A percentile compares a stretch with the other conserved stretches of the same genome.
These are phyloP conservation scores for Griposia aprilina DNA, from an alignment of 2,888 invertebrate genomes.

Conservation along the genomic window DNA sequence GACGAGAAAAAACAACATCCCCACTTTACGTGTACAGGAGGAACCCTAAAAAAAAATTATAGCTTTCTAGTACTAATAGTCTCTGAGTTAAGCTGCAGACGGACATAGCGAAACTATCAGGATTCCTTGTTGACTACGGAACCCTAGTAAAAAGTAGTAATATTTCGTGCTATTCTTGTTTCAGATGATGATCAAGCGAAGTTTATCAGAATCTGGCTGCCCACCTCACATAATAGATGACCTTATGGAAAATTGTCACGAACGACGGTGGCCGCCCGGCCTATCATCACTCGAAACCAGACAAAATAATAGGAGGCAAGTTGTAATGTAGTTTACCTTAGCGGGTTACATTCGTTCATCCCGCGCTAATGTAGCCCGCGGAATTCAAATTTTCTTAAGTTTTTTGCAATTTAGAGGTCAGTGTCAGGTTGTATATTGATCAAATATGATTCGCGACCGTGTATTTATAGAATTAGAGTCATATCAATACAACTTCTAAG, in stretches of 20 bases:
- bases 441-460: not conserved
- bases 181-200: constrained; percentile 98
- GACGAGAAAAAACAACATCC: too few relatives aligned
- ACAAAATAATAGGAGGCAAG: constrained; percentile 96
- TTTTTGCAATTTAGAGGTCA: not conserved
- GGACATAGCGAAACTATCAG: too few relatives aligned
- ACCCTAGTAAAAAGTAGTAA: not conserved
- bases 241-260: constrained; percentile 99
- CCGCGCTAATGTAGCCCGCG: not conserved
- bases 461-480: not conserved
- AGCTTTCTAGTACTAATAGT: too few relatives aligned
- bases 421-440: not conserved
- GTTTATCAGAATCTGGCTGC: constrained; percentile 98
- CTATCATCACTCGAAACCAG: constrained; percentile 97
- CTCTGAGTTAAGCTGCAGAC: too few relatives aligned
- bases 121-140: too few relatives aligned
- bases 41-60: too few relatives aligned
- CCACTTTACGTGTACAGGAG: too few relatives aligned
- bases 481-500: not conserved
- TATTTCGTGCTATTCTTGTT: constrained; percentile 10
- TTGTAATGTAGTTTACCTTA: not conserved
- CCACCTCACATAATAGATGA: constrained; percentile 98
- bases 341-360: not conserved
- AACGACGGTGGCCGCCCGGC: constrained; percentile 98
- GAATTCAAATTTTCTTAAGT: not conserved